Base-by-base conservation (phyloP, 2,888 invertebrate species). In the Meteorus cinctellus region DNA sequence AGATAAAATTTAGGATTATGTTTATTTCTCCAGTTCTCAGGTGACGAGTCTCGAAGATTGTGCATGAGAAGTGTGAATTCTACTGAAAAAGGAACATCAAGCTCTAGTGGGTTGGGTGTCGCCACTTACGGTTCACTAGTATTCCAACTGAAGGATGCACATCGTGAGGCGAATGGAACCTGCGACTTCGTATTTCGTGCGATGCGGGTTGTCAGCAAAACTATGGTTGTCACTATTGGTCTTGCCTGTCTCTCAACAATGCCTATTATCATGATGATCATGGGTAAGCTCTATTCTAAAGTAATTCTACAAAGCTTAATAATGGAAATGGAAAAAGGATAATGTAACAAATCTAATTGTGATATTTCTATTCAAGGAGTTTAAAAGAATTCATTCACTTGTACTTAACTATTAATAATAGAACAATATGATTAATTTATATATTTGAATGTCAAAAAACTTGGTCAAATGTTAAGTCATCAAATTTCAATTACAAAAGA, bases 111-210 rank as follows among this genome's bases (percentile, higher is more conserved):
- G 4, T 81, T 88, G 69, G 90, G 91, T 14, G 87, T 91, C 10
- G 90, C 91, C 1, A 94, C 94, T 0, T 95, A 95, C 85, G 95
- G 95, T 68, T 95, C 95, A 2, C 93, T 95, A 82, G 94, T 94
- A 55, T 95, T 95, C 85, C 95, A 95, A 88, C 91, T 95, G 74
- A 94, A 95, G 83, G 95, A 95, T 82, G 95, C 95, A 74, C 95
- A 95, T 83, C 92, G 94, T 90, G 95, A 95, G 85, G 94, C 95
- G 0, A 93, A 92, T 1, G 93, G 94, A 10, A 94, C 94, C 0
- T 93, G 94, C 81, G 95, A 95, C 88, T 95, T 95, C 84, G 92
- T 95, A 14, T 93, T 93, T 87, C 92, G 94, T 77, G 95, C 94
- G 0, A 91, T 94, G 67, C 92, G 92, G 84, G 94, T 95, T 79